phyloP scores from a whole-genome alignment of 2,113 vertebrate species.

The Camelus dromedarius region DNA sequence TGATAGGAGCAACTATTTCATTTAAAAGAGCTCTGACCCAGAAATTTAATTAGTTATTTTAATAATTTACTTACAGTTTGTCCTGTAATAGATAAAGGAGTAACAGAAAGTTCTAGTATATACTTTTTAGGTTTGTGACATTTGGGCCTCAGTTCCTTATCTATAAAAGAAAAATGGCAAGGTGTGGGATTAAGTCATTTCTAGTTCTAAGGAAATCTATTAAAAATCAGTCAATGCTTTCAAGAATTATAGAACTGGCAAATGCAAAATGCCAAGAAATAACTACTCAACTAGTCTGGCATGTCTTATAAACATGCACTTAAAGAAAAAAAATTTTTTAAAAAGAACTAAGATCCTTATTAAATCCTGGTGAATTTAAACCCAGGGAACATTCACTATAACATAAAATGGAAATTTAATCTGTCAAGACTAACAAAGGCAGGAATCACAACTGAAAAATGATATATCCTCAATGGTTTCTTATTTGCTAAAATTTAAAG shows the following conservation, averaged over 20 bases:
- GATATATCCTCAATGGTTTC: constrained; percentile 35
- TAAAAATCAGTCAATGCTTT: constrained; percentile 49
- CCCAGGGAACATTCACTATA: background rate
- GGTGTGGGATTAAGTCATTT: background rate
- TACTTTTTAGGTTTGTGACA: constrained; percentile 41
- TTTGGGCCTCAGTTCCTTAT: constrained; percentile 34
- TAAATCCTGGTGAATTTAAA: constrained; percentile 56
- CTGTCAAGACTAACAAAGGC: constrained; percentile 50
- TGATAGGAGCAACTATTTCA: constrained; percentile 21
- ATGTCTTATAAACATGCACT: constrained; percentile 11
- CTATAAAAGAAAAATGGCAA: constrained; percentile 57
- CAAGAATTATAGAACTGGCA: constrained; percentile 38
- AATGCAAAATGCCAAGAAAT: constrained; percentile 52
- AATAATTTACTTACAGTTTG: constrained; percentile 63
- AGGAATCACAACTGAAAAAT: constrained; percentile 46
- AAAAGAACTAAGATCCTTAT: background rate
- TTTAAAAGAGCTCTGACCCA: constrained; percentile 50
- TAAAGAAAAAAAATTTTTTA: background rate
- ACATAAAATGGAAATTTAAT: constrained; percentile 49
- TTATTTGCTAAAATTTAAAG: constrained; percentile 63
- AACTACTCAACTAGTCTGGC: background rate
- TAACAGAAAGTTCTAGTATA: constrained; percentile 13
- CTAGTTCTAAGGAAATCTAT: constrained; percentile 52
- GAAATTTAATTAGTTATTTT: constrained; percentile 58
- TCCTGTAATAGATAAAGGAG: constrained; percentile 46